Evolutionary conservation across 2,888 invertebrate genomes (phyloP).

Genomic region (Drosophila siamana): DNA sequence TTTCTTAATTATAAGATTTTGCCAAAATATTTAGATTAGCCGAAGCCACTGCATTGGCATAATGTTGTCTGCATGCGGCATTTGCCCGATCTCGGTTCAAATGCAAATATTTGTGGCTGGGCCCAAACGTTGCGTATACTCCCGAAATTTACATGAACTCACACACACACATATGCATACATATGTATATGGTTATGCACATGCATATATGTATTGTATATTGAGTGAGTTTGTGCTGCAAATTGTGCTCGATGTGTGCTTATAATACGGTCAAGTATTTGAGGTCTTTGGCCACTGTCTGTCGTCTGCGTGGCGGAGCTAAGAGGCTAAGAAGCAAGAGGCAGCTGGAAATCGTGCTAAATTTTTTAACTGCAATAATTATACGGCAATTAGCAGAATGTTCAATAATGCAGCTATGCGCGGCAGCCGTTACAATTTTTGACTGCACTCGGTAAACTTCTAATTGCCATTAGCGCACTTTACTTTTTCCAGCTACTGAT

Average conservation of each 20-base stretch:
- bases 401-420: conserved; percentile 77
- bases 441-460: conserved; percentile 79
- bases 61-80: conserved; percentile 12
- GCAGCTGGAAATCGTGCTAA: conserved; percentile 51
- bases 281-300: background rate
- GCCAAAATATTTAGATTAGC: conserved; percentile 70
- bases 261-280: conserved; percentile 10
- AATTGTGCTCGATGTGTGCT: conserved; percentile 9
- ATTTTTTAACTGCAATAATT: conserved; percentile 80
- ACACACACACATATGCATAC: no score
- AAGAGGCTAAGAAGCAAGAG: background rate
- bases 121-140: conserved; percentile 48
- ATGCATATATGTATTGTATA: no score
- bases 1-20: conserved; percentile 79
- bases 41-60: conserved; percentile 51
- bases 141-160: conserved; percentile 27
- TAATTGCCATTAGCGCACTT: conserved; percentile 81
- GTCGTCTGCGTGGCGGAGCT: background rate
- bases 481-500: conserved; percentile 65
- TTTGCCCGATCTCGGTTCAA: conserved; percentile 32
- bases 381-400: conserved; percentile 78
- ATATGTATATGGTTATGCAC: no score
- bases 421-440: conserved; percentile 78
- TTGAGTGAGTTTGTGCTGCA: background rate
- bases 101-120: conserved; percentile 55